Conservation (phyloP, 2,888 invertebrate species). For the Thymelicus sylvestris region DNA sequence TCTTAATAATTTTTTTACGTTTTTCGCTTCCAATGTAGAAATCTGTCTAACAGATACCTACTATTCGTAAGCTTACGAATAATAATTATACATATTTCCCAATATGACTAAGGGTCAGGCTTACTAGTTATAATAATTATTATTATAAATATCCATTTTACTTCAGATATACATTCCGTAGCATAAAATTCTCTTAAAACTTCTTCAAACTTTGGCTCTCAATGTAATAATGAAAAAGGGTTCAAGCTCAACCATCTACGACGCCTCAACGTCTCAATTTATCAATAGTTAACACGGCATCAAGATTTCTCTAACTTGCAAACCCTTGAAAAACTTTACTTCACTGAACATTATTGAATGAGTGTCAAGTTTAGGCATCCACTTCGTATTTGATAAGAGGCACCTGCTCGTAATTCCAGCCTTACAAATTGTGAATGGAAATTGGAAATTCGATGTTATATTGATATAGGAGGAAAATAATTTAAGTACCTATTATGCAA, state of each 20-base stretch:
- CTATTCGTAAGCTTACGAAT: no score
- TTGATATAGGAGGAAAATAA: not conserved
- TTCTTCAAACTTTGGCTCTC: constrained; percentile 21
- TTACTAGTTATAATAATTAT: no score
- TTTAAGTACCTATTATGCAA: no score
- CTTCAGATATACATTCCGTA: not conserved
- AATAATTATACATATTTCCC: no score
- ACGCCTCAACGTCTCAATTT: constrained; percentile 30
- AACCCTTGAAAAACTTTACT: constrained; percentile 31
- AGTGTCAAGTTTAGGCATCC: constrained; percentile 26
- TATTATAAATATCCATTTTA: no score
- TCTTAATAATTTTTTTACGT: no score
- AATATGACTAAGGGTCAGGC: no score
- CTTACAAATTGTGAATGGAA: not conserved
- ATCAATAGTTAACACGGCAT: constrained; percentile 35
- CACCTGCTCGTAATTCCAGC: not conserved
- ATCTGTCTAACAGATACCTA: no score
- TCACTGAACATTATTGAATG: constrained; percentile 32
- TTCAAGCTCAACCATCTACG: constrained; percentile 12
- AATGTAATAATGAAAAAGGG: constrained; percentile 25
- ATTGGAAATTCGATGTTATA: not conserved
- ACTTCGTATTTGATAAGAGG: not conserved
- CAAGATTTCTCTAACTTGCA: constrained; percentile 21
- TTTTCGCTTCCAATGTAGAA: no score
- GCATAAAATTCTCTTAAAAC: constrained; percentile 5